Base-by-base conservation (phyloP, 2,888 invertebrate species). In the Synergus gifuensis region DNA sequence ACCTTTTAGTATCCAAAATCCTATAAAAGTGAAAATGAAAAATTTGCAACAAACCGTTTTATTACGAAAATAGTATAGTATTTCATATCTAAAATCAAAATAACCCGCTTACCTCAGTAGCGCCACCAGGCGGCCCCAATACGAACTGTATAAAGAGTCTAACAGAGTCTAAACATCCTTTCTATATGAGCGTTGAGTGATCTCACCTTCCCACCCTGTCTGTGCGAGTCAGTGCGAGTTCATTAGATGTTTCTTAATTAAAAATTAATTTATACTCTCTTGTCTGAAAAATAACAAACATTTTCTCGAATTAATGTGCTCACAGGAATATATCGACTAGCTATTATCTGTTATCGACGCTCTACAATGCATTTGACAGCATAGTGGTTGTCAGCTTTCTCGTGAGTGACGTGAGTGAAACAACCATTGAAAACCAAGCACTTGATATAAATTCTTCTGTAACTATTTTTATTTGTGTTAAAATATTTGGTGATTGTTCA, bases 371-470 rank as follows among this genome's bases (percentile, higher is more conserved):
- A n/a, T 54, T 73, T 36, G 28, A 73, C 36, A 73, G 36, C 36
- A 73, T 73, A 73, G 44, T 28, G n/a, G 58, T 58, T 18, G 58
- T 18, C 36, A 69, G 73, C 73, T 73, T 73, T 73, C 73, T 73
- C 54, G 36, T 73, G 36, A 73, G 36, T 54, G 73, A 73, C 73
- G 73, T 73, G 40, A 73, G 73, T 73, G 73, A 73, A 73, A 73
- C 54, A 54, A n/a, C 36, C 54, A 42, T 18, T 44, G 22, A 46
- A 28, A 22, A 62, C 46, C 2, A 49, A 69, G 8, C 54, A n/a
- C 9, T 73, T 54, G 9, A 28, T 1, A 69, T 28, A 28, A 28
- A 28, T n/a, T 54, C 22, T 54, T 40, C 3, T 49, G 11, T 22
- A 11, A 54, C 2, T 73, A 14, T 54, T 36, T 12, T 36, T 28